These are phyloP conservation scores for Drosophila aldrichi DNA, from an alignment of 2,888 invertebrate species.

Conservation along the genomic window DNA sequence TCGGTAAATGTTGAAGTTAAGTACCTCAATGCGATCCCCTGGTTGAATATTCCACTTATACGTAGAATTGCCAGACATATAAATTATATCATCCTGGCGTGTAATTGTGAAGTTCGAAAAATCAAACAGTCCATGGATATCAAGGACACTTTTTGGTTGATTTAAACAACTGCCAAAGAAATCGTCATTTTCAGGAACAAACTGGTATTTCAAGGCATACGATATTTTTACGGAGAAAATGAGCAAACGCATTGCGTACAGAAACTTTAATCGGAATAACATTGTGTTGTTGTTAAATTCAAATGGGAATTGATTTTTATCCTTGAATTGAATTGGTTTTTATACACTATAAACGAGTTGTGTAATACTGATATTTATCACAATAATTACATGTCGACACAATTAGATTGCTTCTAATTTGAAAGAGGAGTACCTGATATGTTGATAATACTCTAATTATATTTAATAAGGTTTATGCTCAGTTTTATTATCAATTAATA, in stretches of 20 bases:
- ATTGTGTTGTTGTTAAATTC: background rate
- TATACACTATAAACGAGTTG: background rate
- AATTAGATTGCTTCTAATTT: background rate
- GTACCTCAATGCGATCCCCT: background rate
- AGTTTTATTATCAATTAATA: no score
- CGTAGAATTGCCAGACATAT: background rate
- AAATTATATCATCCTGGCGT: background rate
- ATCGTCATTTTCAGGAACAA: slow-evolving; percentile 1
- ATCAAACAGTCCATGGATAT: background rate
- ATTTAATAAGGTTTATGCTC: background rate
- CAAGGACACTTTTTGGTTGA: background rate
- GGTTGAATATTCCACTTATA: background rate
- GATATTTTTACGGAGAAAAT: slow-evolving; percentile 15
- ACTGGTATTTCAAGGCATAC: slow-evolving; percentile 16
- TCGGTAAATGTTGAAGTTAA: background rate
- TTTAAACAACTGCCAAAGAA: slow-evolving; percentile 16
- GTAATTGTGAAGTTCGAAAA: background rate
- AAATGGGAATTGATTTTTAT: background rate
- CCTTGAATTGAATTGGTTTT: background rate
- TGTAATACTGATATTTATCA: background rate
- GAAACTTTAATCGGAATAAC: background rate
- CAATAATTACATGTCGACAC: background rate
- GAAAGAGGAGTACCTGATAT: background rate
- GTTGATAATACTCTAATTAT: background rate
- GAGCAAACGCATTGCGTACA: background rate